Evolutionary conservation across 1,140 invertebrate species (phyloP).

Genomic region (Diabrotica undecimpunctata): DNA sequence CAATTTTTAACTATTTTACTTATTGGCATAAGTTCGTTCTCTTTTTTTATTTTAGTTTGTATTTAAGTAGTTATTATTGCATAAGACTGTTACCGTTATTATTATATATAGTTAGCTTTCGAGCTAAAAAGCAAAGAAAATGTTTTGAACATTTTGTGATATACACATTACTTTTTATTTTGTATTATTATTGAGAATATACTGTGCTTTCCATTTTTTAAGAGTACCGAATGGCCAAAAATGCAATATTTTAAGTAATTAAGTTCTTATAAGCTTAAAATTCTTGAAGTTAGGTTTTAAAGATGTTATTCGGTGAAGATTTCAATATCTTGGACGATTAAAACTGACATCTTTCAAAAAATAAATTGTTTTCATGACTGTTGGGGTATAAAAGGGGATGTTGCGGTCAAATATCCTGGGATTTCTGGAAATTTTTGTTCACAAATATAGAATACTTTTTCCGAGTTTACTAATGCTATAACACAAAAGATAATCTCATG

Average conservation of each 20-base stretch:
- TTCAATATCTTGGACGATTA: background rate
- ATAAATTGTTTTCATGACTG: no score
- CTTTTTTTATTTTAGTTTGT: conserved; percentile 26
- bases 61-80: conserved; percentile 46
- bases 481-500: no score
- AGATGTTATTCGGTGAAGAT: background rate
- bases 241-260: conserved; percentile 19
- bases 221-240: conserved; percentile 28
- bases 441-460: no score
- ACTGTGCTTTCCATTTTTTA: conserved; percentile 26
- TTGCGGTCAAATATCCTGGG: no score
- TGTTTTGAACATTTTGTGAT: conserved; percentile 46
- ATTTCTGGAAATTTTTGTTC: no score
- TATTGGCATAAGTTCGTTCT: conserved; percentile 18
- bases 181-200: conserved; percentile 26
- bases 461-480: no score
- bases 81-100: conserved; percentile 50
- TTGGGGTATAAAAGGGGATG: no score
- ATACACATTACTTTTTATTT: conserved; percentile 34
- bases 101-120: conserved; percentile 39
- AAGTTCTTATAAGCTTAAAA: conserved; percentile 1
- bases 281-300: conserved; percentile 1
- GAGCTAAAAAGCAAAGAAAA: conserved; percentile 36
- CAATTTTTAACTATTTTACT: conserved; percentile 20
- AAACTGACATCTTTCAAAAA: background rate